phyloP scores from a whole-genome alignment of 2,888 invertebrate genomes.

The Andrena bucephala region DNA sequence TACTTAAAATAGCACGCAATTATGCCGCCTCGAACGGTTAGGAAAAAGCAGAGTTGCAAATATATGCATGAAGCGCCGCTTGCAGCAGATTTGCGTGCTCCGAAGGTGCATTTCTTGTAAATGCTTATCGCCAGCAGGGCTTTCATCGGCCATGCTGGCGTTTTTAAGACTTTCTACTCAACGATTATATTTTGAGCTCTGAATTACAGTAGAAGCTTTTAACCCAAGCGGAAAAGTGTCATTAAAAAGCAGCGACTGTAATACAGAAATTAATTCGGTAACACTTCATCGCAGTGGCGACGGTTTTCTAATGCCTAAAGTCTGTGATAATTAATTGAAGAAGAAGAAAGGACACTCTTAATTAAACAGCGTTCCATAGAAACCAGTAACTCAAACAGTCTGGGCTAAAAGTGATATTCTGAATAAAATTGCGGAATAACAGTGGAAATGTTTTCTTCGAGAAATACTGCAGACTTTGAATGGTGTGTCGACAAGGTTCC shows the following conservation, averaged over 20 bases:
- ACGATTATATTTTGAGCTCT: background rate
- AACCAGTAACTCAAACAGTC: slow-evolving; percentile 37
- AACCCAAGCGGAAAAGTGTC: background rate
- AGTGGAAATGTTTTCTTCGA: background rate
- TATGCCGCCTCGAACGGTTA: too few species aligned
- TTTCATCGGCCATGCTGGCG: background rate
- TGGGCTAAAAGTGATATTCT: too few species aligned
- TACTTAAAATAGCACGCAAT: too few species aligned
- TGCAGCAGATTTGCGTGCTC: too few species aligned
- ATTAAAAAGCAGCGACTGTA: background rate
- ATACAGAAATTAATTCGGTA: background rate
- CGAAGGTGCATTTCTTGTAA: too few species aligned
- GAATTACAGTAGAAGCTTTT: background rate
- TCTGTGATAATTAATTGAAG: slow-evolving; percentile 35
- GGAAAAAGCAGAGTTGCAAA: too few species aligned
- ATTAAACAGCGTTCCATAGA: slow-evolving; percentile 47
- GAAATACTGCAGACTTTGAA: background rate
- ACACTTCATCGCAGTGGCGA: background rate
- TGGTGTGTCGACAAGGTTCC: background rate
- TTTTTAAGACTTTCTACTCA: background rate
- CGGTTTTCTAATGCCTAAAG: slow-evolving; percentile 16
- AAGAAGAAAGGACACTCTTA: slow-evolving; percentile 40
- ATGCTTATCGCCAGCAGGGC: too few species aligned
- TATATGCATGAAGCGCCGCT: too few species aligned
- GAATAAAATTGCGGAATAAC: too few species aligned